Base-by-base conservation (phyloP, 2,113 vertebrate genomes). In the Trogon melanurus region DNA sequence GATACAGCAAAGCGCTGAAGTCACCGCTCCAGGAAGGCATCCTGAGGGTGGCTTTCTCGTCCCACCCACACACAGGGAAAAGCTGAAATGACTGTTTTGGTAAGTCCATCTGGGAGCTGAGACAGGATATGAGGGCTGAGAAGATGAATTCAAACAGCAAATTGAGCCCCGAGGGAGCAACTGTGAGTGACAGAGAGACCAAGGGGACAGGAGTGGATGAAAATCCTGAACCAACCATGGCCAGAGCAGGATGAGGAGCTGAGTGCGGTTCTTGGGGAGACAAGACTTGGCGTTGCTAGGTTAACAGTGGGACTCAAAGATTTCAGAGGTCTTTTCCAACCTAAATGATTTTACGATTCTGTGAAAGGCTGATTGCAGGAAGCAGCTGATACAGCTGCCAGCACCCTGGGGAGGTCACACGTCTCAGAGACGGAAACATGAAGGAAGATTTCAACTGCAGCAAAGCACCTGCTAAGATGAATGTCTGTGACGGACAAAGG, bases 91-190 rank as follows among this genome's bases (percentile, higher is more conserved):
- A 1, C 82, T 96, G 92, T 94, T 96, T 96, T 84, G 86, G 30
- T 88, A 95, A 96, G 75, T 9, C 11, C 94, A 91, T 91, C 90
- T 95, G 95, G 85, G 96, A 96, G 60, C 60, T 71, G 64, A 78
- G 90, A 50, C 93, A 96, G 96, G 93, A 93, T 94, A 45, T 53
- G 85, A 90, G 92, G 88, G 83, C 75, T 95, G 93, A 86, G 93
- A 92, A 71, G 79, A 94, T 58, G 92, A 76, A 64, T 18, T 91
- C 78, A 44, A 86, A 71, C 10, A 90, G 85, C 83, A 93, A 84
- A 90, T 47, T 0, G 0, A 83, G 82, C 72, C 95, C 1, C 0
- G 53, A 86, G 75, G 90, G 82, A 93, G 34, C 16, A 60, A 45
- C 23, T 36, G 36, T 18, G 79, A 91, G 69, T 51, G 88, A 56